Evolutionary conservation across 1,140 invertebrate genomes (phyloP), one percentile per base, ranked within the genome.

Genomic region (Condylostylus longicornis): DNA sequence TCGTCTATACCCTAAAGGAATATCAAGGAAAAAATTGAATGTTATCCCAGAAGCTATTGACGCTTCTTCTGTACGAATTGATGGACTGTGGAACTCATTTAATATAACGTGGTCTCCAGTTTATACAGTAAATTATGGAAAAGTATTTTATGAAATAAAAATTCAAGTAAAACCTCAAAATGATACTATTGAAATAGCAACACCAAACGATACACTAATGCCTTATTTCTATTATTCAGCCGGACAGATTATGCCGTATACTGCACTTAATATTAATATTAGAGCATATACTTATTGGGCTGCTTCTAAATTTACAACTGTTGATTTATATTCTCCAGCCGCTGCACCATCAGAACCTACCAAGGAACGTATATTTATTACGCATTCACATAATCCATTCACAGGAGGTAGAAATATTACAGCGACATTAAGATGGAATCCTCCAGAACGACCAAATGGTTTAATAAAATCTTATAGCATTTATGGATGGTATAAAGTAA

Each of bases 201-300:
- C 62, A n/a, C n/a, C n/a, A n/a, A n/a, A n/a, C n/a, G n/a, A n/a
- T n/a, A n/a, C n/a, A n/a, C n/a, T n/a, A 17, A 49, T 56, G 21
- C 43, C 66, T 1, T 63, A 58, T 36, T 41, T 70, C 18, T 54
- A 57, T 40, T 66, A 68, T 39, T 13, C 20, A 2, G 53, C 50
- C 30, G 59, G 60, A 7, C 65, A 48, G 13, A 63, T 82, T 34
- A 48, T 69, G 6, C 78, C 84, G 0, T 83, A 78, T 53, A 73
- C 75, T 2, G 51, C 62, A 7, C 47, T 89, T 6, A 71, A 74
- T 22, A 68, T 88, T 4, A 72, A 72, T 1, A 68, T 93, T 2
- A 74, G 78, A 34, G 77, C 85, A 0, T 79, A 79, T 44, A 88
- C 86, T 0, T 79, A 79, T 45, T 93, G 87, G 86, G 79, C 79